phyloP scores from a whole-genome alignment of 2,113 vertebrate genomes.

The Acrocephalus arundinaceus region DNA sequence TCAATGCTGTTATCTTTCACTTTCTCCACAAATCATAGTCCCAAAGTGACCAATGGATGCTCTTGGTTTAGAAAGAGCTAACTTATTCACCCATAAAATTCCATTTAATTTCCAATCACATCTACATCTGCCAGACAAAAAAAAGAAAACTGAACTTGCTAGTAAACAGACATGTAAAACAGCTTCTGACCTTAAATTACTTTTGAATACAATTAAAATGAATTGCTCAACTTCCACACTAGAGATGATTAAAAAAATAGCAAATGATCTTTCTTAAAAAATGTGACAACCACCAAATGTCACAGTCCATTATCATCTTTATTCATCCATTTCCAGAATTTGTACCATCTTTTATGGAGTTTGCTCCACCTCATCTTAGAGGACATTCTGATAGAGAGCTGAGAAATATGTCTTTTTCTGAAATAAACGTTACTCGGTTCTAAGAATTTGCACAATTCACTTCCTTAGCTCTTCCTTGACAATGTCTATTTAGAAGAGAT shows the following conservation, averaged over 20 bases:
- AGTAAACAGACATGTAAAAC: neutral
- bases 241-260: neutral
- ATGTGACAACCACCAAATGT: neutral
- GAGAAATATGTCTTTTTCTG: neutral
- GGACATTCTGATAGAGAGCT: neutral
- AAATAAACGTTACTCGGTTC: constrained; percentile 3
- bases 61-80: neutral
- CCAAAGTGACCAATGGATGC: neutral
- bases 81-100: neutral
- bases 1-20: neutral
- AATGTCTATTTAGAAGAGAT: constrained; percentile 44
- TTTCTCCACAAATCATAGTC: neutral
- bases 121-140: neutral
- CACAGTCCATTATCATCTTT: neutral
- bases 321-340: neutral
- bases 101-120: neutral
- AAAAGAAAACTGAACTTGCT: neutral
- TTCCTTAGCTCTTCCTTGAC: constrained; percentile 54
- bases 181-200: neutral
- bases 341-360: neutral
- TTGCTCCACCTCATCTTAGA: neutral
- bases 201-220: neutral
- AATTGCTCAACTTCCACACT: neutral
- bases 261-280: neutral
- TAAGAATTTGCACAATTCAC: constrained; percentile 54